These are phyloP conservation scores for Darevskia nairensis DNA, from an alignment of 2,797 vertebrate genomes.

Conservation along the genomic window DNA sequence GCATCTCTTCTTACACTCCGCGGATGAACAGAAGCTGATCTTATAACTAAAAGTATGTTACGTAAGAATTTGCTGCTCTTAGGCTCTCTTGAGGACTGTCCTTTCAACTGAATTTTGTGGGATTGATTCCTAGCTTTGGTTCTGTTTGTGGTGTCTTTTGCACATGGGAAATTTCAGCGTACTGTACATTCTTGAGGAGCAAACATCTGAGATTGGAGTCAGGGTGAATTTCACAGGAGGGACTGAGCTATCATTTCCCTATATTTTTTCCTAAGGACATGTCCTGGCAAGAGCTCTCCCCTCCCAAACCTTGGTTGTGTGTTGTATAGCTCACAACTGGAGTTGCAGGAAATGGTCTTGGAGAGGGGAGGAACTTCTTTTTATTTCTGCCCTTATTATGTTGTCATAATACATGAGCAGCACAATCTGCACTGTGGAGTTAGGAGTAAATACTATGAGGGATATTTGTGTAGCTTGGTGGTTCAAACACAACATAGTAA, in stretches of 20 bases:
- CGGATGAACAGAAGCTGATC: accelerated
- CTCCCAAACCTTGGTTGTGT: background rate
- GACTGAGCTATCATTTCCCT: background rate
- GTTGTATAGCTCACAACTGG: background rate
- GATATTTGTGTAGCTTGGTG: too few relatives aligned
- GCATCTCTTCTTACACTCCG: background rate
- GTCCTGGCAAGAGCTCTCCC: background rate
- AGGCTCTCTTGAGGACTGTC: accelerated
- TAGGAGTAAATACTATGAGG: background rate
- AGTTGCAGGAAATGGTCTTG: background rate
- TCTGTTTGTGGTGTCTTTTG: background rate
- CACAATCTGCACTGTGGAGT: background rate
- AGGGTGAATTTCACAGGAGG: background rate
- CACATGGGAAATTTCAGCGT: background rate
- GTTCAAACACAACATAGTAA: too few relatives aligned
- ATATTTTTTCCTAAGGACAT: background rate
- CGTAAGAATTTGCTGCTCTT: background rate
- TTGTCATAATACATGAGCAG: background rate
- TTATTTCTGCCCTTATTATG: too few relatives aligned
- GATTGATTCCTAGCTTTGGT: background rate
- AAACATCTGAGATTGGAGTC: background rate
- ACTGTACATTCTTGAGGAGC: background rate
- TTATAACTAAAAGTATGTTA: background rate
- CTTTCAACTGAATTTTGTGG: background rate
- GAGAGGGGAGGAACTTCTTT: background rate